Evolutionary conservation across 2,113 vertebrate species (phyloP), one percentile per base, ranked within the genome.

Genomic region (Psettodes erumei): DNA sequence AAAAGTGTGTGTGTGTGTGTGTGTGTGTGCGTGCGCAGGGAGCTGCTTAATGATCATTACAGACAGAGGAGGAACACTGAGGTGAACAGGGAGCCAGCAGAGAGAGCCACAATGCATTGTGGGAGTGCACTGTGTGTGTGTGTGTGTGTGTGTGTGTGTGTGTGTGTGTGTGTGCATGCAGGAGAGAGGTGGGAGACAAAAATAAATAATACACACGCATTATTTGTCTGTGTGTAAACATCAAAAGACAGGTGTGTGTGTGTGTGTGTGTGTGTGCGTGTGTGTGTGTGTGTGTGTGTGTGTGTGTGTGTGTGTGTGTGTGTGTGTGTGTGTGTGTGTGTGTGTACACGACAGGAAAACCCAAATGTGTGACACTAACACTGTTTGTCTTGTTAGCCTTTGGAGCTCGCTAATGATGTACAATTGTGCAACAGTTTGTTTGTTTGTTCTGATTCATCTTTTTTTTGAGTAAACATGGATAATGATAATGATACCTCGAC

Each of bases 41-140:
- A 79, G 75, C 66, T 54, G 71, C 48, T 63, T 82, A 79, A 84
- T 77, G 71, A 87, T 73, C 51, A 63, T 71, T 63, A 67, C 72
- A 79, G 61, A 62, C 27, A 4, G n/a, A 80, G 71, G 62, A 71
- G 71, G 67, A 65, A 72, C 79, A 82, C 32, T 10, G 40, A 82
- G 68, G 71, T 63, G 65, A 78, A 35, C 30, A 55, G 42, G 19
- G 65, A 81, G 37, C 53, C 56, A 16, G 60, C 53, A 43, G 42
- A 81, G 19, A 63, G 50, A 66, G 54, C 42, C 63, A 43, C 21
- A 42, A 11, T 59, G 65, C 56, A 61, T 15, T 33, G 25, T 50
- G 38, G 45, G 18, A 35, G 43, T 32, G 21, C 32, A 11, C 32
- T n/a, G n/a, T n/a, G n/a, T 70, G 48, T 30, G 8, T 58, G 28